Conservation (phyloP, 2,888 invertebrate species). For the Proisotoma minuta region DNA sequence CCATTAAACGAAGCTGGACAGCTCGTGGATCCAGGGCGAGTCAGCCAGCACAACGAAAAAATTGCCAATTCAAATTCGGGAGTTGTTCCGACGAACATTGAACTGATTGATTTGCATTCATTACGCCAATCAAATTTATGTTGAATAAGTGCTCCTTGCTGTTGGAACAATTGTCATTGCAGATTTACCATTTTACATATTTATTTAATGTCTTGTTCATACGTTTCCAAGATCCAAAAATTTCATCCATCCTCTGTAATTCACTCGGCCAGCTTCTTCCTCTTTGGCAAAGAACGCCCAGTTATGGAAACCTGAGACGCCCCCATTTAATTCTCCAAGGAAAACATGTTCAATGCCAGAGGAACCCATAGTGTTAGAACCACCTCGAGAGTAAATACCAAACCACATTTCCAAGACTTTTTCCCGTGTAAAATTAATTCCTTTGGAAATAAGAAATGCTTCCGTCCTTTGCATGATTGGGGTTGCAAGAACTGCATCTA, state of each 20-base stretch:
- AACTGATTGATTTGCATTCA: slow-evolving; percentile 69
- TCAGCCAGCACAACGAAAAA: slow-evolving; percentile 79
- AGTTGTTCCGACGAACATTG: slow-evolving; percentile 76
- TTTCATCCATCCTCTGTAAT: slow-evolving; percentile 75
- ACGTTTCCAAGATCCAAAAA: slow-evolving; percentile 55
- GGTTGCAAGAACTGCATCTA: slow-evolving; percentile 72
- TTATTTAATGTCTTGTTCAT: background rate
- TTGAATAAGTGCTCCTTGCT: slow-evolving; percentile 74
- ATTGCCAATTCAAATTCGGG: slow-evolving; percentile 88
- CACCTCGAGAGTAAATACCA: slow-evolving; percentile 72
- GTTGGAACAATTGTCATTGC: too few species aligned
- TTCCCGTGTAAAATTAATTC: slow-evolving; percentile 22
- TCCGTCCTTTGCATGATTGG: slow-evolving; percentile 67
- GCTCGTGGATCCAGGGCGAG: slow-evolving; percentile 63
- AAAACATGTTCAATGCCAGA: slow-evolving; percentile 91
- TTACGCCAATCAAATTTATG: slow-evolving; percentile 67
- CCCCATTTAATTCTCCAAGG: slow-evolving; percentile 72
- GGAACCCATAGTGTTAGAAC: slow-evolving; percentile 69
- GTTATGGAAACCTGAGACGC: slow-evolving; percentile 79
- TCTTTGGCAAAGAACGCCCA: slow-evolving; percentile 80
- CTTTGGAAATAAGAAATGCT: slow-evolving; percentile 54
- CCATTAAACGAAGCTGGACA: slow-evolving; percentile 71
- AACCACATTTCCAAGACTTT: slow-evolving; percentile 41
- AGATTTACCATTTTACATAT: too few species aligned
- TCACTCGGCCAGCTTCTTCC: slow-evolving; percentile 64